Evolutionary conservation across 2,113 vertebrate genomes (phyloP).

Genomic region (Vidua macroura): DNA sequence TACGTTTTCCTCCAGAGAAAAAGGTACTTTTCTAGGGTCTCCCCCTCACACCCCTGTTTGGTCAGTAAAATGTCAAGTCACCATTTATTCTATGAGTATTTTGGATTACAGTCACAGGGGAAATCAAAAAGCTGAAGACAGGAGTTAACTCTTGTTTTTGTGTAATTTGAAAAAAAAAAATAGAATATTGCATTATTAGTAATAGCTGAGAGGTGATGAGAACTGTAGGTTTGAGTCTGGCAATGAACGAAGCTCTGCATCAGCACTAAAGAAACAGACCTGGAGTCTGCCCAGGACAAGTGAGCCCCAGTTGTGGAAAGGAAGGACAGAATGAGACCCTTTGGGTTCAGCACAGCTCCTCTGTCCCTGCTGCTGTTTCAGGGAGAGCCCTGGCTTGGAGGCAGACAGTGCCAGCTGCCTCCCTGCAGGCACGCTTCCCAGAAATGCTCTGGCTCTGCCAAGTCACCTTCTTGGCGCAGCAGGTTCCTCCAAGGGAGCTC

Average conservation of each 20-base stretch:
- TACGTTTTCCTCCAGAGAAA: background rate
- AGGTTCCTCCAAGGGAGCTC: background rate
- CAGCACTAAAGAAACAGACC: background rate
- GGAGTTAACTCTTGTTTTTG: background rate
- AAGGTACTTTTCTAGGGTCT: background rate
- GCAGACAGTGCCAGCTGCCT: background rate
- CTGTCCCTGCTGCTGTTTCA: background rate
- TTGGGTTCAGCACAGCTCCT: background rate
- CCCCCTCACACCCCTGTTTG: background rate
- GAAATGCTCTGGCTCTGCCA: background rate
- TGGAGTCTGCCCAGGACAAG: background rate
- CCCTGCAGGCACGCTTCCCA: background rate
- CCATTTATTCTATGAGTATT: background rate
- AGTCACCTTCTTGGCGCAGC: background rate
- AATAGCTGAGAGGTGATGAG: background rate
- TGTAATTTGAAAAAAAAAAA: background rate
- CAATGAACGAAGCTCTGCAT: background rate
- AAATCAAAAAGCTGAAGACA: background rate
- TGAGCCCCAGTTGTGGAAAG: rapidly evolving
- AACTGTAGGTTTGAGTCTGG: background rate
- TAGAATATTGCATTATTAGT: background rate
- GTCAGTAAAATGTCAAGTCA: background rate
- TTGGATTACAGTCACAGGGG: background rate
- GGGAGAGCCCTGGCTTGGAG: background rate
- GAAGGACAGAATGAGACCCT: background rate